These are phyloP conservation scores for Astropecten irregularis DNA, from an alignment of 53 echinoderm and acorn worm genomes.

Conservation along the genomic window DNA sequence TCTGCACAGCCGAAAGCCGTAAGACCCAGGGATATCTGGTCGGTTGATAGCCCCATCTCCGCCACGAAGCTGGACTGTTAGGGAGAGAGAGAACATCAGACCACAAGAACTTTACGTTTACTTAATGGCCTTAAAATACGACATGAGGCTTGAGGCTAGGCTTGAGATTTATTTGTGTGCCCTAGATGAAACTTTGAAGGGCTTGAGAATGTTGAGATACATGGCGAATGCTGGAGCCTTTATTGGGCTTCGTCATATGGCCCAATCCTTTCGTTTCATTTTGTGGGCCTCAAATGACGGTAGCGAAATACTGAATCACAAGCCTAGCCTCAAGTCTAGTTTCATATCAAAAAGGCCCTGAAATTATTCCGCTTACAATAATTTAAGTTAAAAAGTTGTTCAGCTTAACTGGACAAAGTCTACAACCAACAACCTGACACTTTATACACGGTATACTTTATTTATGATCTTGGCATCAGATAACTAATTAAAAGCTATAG, in stretches of 20 bases:
- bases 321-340: neutral
- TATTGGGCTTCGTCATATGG: no score
- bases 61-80: constrained; percentile 9
- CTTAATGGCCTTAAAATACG: neutral
- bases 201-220: no score
- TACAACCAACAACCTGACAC: neutral
- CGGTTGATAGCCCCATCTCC: neutral
- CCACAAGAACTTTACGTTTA: neutral
- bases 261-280: no score
- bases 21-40: neutral
- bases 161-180: neutral
- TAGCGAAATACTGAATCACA: neutral
- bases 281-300: no score
- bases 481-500: neutral
- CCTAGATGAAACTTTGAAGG: no score
- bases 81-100: no score
- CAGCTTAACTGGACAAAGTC: no score
- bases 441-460: neutral
- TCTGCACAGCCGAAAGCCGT: neutral
- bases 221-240: no score
- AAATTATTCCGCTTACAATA: neutral
- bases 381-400: no score
- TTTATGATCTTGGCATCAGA: neutral
- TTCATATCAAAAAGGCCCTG: neutral
- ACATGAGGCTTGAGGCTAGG: no score